Base-by-base conservation (phyloP, 2,113 vertebrate genomes). In the Triplophysa rosa region DNA sequence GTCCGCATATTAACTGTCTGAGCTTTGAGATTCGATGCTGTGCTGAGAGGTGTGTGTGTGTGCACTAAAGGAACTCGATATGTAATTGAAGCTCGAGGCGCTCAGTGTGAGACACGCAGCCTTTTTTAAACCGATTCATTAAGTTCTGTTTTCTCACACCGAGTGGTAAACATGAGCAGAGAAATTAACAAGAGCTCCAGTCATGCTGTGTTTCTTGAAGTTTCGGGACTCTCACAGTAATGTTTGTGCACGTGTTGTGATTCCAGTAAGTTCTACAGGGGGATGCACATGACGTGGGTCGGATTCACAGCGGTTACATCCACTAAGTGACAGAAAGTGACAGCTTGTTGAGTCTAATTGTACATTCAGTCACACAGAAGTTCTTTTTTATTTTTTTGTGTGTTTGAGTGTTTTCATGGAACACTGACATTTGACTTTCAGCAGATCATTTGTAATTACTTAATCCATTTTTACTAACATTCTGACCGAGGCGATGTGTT, bases 61-160 rank as follows among this genome's bases (percentile, higher is more conserved):
- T 13, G 67, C 19, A 1, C 24, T 56, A 16, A 19, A 74, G 21
- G 11, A 63, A 42, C 42, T 47, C 45, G 16, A 74, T 74, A 63
- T 74, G 42, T 59, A 47, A 62, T 62, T 74, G 21, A 62, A 74
- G 71, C 23, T 74, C 29, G 10, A 74, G 58, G 56, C 23, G 21
- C 58, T 74, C 40, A 47, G 54, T 58, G 54, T n/a, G 54, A 58
- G 19, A 58, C 19, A 21, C 33, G 1, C 17, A 9, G 8, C 2
- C n/a, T 58, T 58, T 58, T 58, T 58, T 58, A 19, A 58, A 58
- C 54, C 10, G 70, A 59, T 72, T 61, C 70, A 72, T 72, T 72
- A 72, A 71, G 52, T 58, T 67, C 13, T 67, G n/a, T 24, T 71
- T 37, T 8, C 52, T 58, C 26, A 71, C 26, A 71, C 17, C 58